Evolutionary conservation across 2,888 invertebrate species (phyloP).

Genomic region (Chesias legatella): DNA sequence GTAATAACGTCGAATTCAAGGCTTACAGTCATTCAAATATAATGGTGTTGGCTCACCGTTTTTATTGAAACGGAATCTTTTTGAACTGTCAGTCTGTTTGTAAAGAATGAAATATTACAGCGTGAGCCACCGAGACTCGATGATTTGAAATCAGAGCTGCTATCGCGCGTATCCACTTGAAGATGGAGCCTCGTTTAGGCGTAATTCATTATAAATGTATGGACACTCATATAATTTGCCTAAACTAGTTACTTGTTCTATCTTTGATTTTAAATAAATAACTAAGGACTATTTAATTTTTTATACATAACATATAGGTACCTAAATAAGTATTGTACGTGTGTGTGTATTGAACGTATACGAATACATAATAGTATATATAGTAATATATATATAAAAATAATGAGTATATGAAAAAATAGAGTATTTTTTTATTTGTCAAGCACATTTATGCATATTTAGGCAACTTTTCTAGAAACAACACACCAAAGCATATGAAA

Average conservation of each 20-base stretch:
- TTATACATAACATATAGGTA: too few relatives aligned
- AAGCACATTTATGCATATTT: too few relatives aligned
- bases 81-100: conserved; percentile 58
- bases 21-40: conserved; percentile 41
- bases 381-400: background rate
- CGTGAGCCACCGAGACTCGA: conserved; percentile 45
- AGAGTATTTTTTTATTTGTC: too few relatives aligned
- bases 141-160: conserved; percentile 56
- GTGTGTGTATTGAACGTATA: too few relatives aligned
- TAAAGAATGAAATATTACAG: conserved; percentile 67
- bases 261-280: too few relatives aligned
- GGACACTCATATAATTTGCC: too few relatives aligned
- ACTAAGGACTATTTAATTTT: too few relatives aligned
- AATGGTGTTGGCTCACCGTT: conserved; percentile 49
- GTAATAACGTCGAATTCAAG: conserved; percentile 17
- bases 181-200: conserved; percentile 42
- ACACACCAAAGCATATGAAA: conserved; percentile 2
- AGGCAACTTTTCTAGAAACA: conserved; percentile 3
- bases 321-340: too few relatives aligned
- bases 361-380: too few relatives aligned
- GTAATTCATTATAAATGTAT: too few relatives aligned
- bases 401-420: background rate
- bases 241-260: too few relatives aligned
- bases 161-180: conserved; percentile 45
- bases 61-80: conserved; percentile 50